phyloP scores from a whole-genome alignment of 2,797 vertebrate genomes.

The Pangasius krempfi region DNA sequence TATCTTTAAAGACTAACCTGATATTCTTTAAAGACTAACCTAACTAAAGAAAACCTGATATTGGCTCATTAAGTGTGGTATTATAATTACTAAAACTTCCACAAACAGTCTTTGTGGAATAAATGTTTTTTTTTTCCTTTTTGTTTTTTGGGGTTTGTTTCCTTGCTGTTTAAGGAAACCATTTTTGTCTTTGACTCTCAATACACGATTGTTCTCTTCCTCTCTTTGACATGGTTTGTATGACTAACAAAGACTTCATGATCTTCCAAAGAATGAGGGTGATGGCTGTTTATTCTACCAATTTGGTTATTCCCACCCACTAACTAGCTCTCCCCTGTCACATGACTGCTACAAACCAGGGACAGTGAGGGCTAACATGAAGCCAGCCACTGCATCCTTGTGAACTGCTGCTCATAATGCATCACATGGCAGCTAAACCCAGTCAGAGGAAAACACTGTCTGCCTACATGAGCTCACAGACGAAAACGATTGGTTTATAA shows the following conservation, averaged over 20 bases:
- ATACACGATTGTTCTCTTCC: neutral
- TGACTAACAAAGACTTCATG: neutral
- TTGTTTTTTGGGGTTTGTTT: neutral
- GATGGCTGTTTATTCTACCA: neutral
- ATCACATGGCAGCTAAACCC: neutral
- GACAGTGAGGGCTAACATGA: neutral
- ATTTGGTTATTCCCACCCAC: neutral
- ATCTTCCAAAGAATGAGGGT: neutral
- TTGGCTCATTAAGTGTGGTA: neutral
- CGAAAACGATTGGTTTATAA: neutral
- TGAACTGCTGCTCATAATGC: neutral
- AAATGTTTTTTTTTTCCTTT: neutral
- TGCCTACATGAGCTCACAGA: neutral
- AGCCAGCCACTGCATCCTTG: neutral
- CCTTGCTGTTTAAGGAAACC: neutral
- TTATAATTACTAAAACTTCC: neutral
- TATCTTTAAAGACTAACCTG: neutral
- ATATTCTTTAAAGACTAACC: too few relatives aligned
- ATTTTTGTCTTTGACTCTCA: too few relatives aligned
- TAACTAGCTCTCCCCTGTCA: neutral
- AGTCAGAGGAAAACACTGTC: neutral
- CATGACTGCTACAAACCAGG: neutral
- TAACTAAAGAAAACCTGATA: neutral
- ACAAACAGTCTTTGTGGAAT: neutral
- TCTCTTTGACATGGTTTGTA: neutral